Evolutionary conservation across 2,797 vertebrate genomes (phyloP), one percentile per base, ranked within the genome.

Genomic region (Tauraco hartlaubi): DNA sequence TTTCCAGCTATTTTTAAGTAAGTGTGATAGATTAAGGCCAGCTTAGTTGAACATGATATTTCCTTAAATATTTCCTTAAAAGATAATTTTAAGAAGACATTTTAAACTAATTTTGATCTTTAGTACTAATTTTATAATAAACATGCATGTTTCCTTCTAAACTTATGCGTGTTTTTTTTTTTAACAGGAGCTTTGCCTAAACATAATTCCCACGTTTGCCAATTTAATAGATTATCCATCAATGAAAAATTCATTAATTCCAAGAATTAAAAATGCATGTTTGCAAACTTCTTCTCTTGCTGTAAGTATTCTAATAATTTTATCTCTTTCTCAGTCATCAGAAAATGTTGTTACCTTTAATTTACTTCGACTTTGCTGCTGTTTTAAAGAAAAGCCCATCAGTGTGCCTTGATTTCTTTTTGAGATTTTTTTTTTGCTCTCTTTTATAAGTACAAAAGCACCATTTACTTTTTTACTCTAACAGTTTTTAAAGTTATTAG

Each of bases 231-330:
- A 99, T 94, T 99, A 99, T 94, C 99, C 99, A 18, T 99, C 99
- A 87, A 99, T 99, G 99, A 99, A 99, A 98, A 99, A 99, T 96
- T 98, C 99, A 59, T 98, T 99, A 95, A 99, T 99, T 97, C 99
- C 99, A 96, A 99, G 99, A 89, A 99, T 99, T 98, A 99, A 99
- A 98, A 98, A 98, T 37, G 99, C 99, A 61, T 99, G 99, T 97
- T 98, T 99, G 35, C 99, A 99, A 97, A 99, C 99, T 4, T 99
- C 99, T 90, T 99, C 99, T 46, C 99, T 99, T 83, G 99, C 99
- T 85, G 99, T 99, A 98, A 99, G 99, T 99, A 97, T 73, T 63
- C 28, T 61, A 48, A 49, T 75, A n/a, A 79, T 55, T 22, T 76
- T 91, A 23, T 63, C 35, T 95, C n/a, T 93, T 67, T 44, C 33